Evolutionary conservation across 2,797 vertebrate genomes (phyloP).

Genomic region (Steatocranus sp.): DNA sequence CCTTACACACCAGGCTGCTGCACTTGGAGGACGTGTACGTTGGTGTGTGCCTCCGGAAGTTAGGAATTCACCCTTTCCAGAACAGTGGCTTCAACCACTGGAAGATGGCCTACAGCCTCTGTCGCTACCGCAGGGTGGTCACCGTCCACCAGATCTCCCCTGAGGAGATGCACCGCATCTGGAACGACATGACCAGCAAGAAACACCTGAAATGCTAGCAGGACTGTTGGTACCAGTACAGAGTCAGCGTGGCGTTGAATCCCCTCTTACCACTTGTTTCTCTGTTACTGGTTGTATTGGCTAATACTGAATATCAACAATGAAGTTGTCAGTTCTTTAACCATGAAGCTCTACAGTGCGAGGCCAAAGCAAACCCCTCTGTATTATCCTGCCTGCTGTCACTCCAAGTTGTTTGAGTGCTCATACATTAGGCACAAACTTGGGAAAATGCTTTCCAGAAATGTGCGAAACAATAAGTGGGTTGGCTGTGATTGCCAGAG

Average conservation of each 20-base stretch:
- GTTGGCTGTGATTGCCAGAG: background rate
- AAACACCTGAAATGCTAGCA: conserved; percentile 95
- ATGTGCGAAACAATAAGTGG: background rate
- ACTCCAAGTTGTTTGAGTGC: conserved; percentile 2
- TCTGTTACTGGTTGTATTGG: background rate
- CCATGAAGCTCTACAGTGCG: background rate
- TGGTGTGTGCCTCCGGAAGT: conserved; percentile 91
- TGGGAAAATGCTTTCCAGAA: background rate
- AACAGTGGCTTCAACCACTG: conserved; percentile 99
- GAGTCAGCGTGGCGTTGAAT: background rate
- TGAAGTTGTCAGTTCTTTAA: conserved; percentile 8
- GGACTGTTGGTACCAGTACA: background rate
- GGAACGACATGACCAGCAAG: conserved; percentile 99
- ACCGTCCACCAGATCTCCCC: conserved; percentile 99
- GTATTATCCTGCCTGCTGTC: background rate
- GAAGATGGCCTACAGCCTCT: conserved; percentile 99
- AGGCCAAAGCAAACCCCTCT: conserved; percentile 23
- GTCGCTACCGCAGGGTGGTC: conserved; percentile 92
- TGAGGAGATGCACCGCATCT: conserved; percentile 98
- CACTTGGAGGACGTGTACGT: conserved; percentile 98
- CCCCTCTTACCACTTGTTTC: background rate
- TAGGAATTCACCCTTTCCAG: conserved; percentile 96
- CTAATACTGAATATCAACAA: conserved; percentile 2
- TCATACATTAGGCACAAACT: background rate
- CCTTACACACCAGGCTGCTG: conserved; percentile 92